Base-by-base conservation (phyloP, 2,888 invertebrate species). In the Drosophila mimetica region DNA sequence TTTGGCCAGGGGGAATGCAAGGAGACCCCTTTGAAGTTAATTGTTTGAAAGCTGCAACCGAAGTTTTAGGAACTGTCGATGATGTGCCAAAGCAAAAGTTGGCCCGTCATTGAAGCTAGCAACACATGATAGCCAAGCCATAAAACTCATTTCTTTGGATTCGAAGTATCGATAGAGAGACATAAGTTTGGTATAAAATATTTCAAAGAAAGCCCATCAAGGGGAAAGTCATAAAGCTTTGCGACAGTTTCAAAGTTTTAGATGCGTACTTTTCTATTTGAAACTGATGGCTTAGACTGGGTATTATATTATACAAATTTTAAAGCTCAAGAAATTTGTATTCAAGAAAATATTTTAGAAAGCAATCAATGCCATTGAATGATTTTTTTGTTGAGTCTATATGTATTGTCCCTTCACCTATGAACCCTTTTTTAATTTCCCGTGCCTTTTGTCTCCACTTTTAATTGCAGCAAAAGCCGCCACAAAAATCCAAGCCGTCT, bases 401-500 rank as follows among this genome's bases (percentile, higher is more conserved):
- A n/a, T n/a, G n/a, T n/a, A n/a, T n/a, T 20, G 13, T 7, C 9
- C 22, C n/a, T 42, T 39, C 9, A 16, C 39, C 18, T 39, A 5
- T 44, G 25, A 44, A 6, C 44, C 14, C 0, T 11, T 8, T 8
- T n/a, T 0, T 28, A 28, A 44, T 44, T 14, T 44, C 14, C 1
- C 11, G 6, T 34, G 8, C 16, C 22, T 53, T 44, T 37, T 41
- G 18, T 37, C 4, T 39, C 42, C 51, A 57, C 63, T 58, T 71
- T 74, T 77, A 72, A 71, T 86, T 88, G 37, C 77, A 92, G 92
- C 88, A 70, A 92, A 92, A 88, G 97, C 97, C 76, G 97, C 97
- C 74, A 95, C 95, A 52, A 97, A 96, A 93, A 97, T 97, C 92
- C 97, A 97, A 91, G 97, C 97, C 88, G 96, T 94, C 80, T 97